Percentiles rank a stretch among this genome's conserved stretches.
These are phyloP conservation scores for Cyprinus carpio DNA, from an alignment of 2,113 vertebrate genomes.

Conservation along the genomic window DNA sequence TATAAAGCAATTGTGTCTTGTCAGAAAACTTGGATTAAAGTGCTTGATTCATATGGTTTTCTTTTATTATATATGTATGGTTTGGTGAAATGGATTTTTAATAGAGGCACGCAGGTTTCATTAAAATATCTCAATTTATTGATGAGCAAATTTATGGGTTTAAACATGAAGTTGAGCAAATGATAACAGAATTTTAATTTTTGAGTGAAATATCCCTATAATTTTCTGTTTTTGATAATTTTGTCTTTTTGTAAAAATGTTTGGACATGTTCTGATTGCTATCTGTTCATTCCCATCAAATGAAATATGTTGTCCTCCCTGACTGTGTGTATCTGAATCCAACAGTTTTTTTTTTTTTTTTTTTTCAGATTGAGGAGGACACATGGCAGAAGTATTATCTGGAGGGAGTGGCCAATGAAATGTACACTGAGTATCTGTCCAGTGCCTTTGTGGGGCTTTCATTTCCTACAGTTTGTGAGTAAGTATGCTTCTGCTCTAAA, in stretches of 20 bases:
- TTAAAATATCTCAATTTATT: background rate
- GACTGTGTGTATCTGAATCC: background rate
- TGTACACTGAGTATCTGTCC: slow-evolving; percentile 99
- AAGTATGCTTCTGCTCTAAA: slow-evolving; percentile 76
- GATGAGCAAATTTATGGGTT: no score
- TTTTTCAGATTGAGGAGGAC: slow-evolving; percentile 93
- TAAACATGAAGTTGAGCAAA: no score
- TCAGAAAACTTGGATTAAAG: background rate
- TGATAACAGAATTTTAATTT: no score
- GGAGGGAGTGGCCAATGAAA: slow-evolving; percentile 98
- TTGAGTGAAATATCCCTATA: no score
- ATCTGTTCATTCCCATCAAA: background rate
- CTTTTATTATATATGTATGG: background rate
- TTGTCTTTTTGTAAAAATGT: background rate
- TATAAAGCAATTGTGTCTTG: background rate
- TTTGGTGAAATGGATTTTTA: background rate
- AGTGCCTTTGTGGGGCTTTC: slow-evolving; percentile 99
- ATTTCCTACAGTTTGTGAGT: slow-evolving; percentile 98
- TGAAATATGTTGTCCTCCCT: background rate
- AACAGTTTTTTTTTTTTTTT: background rate
- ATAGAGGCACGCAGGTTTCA: background rate
- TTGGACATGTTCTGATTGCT: background rate
- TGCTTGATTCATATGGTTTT: background rate
- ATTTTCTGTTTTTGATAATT: background rate
- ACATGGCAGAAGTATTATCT: slow-evolving; percentile 99